Evolutionary conservation across 2,888 invertebrate species (phyloP).

Genomic region (Drosophila acutilabella): DNA sequence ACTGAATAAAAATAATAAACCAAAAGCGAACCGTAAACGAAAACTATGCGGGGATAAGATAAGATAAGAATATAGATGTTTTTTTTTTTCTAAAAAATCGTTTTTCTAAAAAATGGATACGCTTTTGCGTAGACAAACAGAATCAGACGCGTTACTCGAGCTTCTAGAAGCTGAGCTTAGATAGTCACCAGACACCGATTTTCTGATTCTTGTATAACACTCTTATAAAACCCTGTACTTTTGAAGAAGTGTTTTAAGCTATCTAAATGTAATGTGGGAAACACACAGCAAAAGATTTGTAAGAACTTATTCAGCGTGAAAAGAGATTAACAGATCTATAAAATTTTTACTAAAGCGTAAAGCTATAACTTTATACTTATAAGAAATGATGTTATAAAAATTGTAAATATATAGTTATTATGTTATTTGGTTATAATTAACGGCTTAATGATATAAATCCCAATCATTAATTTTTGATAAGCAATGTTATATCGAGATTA

Average conservation of each 20-base stretch:
- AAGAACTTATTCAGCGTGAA: not conserved
- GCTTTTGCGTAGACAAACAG: constrained; percentile 30
- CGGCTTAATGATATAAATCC: no score
- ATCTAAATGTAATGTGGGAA: no score
- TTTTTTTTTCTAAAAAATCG: constrained; percentile 17
- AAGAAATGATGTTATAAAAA: no score
- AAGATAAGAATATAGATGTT: not conserved
- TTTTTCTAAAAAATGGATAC: constrained; percentile 6
- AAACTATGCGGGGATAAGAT: no score
- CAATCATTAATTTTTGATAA: no score
- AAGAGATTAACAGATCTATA: not conserved
- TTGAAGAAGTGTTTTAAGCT: no score
- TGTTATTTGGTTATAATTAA: no score
- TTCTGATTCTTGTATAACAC: not conserved
- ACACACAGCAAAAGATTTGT: no score
- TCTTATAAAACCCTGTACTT: not conserved
- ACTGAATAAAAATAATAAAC: constrained; percentile 59
- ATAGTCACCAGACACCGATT: constrained; percentile 29
- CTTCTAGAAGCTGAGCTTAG: constrained; percentile 14
- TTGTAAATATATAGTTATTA: no score
- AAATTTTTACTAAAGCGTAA: not conserved
- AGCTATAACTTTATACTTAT: no score
- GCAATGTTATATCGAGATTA: no score
- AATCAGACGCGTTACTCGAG: not conserved
- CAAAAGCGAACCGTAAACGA: not conserved